phyloP scores from a whole-genome alignment of 2,113 vertebrate genomes.

The Pyxicephalus adspersus region DNA sequence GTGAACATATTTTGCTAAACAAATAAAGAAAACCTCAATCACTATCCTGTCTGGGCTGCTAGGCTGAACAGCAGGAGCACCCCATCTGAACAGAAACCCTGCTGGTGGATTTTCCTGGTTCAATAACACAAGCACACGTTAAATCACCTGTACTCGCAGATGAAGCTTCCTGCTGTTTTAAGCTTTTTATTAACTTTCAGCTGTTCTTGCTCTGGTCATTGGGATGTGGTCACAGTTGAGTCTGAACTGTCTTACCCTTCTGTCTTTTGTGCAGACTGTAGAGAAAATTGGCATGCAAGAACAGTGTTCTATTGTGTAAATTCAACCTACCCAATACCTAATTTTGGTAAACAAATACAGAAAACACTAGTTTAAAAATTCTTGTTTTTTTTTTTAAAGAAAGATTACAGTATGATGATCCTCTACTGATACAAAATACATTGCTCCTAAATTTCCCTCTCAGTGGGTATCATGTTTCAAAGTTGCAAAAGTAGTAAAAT shows the following conservation, averaged over 20 bases:
- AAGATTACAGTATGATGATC: too few species aligned
- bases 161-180: background rate
- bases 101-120: constrained; percentile 7
- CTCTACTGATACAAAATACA: too few species aligned
- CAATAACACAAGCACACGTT: constrained; percentile 8
- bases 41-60: background rate
- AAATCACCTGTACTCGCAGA: constrained; percentile 7
- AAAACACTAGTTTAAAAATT: too few species aligned
- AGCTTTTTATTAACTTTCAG: constrained; percentile 24
- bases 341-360: too few species aligned
- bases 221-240: background rate
- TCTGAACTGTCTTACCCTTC: background rate
- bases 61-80: constrained; percentile 2
- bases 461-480: too few species aligned
- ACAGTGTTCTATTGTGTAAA: too few species aligned
- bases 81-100: background rate
- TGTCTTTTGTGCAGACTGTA: background rate
- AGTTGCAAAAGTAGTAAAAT: too few species aligned
- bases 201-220: background rate
- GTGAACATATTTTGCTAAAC: constrained; percentile 3
- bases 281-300: too few species aligned
- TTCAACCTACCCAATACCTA: too few species aligned
- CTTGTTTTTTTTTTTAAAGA: too few species aligned
- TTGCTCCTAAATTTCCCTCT: too few species aligned
- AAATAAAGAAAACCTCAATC: background rate